A percentile compares a stretch with the other conserved stretches of the same genome.
These are phyloP conservation scores for Phenacoccus solenopsis DNA, from an alignment of 1,140 invertebrate genomes.

Conservation along the genomic window DNA sequence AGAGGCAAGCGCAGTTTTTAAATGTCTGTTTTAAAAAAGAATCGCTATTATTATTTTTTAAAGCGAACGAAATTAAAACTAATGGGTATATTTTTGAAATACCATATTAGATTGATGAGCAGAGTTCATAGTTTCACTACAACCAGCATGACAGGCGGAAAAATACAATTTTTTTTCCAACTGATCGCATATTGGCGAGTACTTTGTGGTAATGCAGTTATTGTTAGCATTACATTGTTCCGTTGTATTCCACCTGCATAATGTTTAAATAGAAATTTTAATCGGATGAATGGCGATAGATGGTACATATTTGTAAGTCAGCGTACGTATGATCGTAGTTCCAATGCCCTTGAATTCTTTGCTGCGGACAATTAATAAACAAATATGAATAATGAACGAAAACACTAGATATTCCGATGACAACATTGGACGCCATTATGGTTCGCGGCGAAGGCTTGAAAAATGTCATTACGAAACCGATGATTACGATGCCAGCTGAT, in stretches of 20 bases:
- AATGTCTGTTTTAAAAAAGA: conserved; percentile 34
- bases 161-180: conserved; percentile 45
- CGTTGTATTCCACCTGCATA: conserved; percentile 35
- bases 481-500: conserved; percentile 51
- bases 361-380: conserved; percentile 51
- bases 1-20: conserved; percentile 29
- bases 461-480: conserved; percentile 53
- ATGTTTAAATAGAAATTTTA: conserved; percentile 23
- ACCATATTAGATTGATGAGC: not conserved
- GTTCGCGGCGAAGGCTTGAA: conserved; percentile 53
- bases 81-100: not conserved
- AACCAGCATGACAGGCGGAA: conserved; percentile 57
- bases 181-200: conserved; percentile 51
- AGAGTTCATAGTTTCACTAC: conserved; percentile 28
- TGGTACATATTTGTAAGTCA: conserved; percentile 22
- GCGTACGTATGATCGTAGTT: conserved; percentile 34
- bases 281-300: not conserved
- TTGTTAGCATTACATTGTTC: conserved; percentile 46
- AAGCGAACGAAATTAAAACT: not conserved
- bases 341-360: conserved; percentile 40
- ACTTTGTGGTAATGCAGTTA: conserved; percentile 45
- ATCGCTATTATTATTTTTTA: not conserved
- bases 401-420: conserved; percentile 49
- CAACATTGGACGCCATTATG: conserved; percentile 57
- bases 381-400: conserved; percentile 50